These are phyloP conservation scores for Polydrusus cervinus DNA, from an alignment of 2,888 invertebrate genomes.

Conservation along the genomic window DNA sequence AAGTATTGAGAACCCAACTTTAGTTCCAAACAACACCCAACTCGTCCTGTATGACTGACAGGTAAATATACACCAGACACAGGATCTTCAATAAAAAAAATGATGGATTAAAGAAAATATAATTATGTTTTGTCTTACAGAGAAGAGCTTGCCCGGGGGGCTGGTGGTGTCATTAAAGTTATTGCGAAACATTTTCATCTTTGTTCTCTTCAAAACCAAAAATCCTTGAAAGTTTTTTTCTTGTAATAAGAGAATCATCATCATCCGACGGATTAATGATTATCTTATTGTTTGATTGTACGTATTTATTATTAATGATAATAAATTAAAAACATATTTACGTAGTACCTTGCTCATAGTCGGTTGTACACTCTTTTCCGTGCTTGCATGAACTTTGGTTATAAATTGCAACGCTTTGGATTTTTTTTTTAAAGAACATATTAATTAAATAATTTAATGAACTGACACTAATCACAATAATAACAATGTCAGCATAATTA, in stretches of 20 bases:
- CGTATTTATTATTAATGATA: constrained; percentile 23
- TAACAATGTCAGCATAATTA: too few relatives aligned
- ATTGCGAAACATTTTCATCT: constrained; percentile 36
- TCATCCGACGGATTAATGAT: constrained; percentile 14
- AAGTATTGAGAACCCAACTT: not conserved
- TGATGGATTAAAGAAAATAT: constrained; percentile 43
- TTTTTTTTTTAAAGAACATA: too few relatives aligned
- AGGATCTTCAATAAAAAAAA: constrained; percentile 26
- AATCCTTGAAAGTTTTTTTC: constrained; percentile 39
- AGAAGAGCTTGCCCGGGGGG: constrained; percentile 39
- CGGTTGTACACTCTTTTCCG: too few relatives aligned
- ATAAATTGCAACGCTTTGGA: too few relatives aligned
- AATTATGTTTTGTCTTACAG: constrained; percentile 45
- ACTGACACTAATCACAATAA: too few relatives aligned
- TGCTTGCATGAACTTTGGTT: too few relatives aligned
- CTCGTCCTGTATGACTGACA: not conserved
- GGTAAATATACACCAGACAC: constrained; percentile 12
- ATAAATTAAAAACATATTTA: constrained; percentile 21
- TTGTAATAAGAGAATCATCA: constrained; percentile 31
- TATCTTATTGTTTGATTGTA: constrained; percentile 2
- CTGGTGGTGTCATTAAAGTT: constrained; percentile 49
- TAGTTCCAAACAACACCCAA: not conserved
- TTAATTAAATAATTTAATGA: too few relatives aligned
- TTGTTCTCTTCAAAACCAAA: constrained; percentile 20
- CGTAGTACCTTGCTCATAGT: not conserved